phyloP scores from a whole-genome alignment of 2,888 invertebrate species.

The Xanthia togata region DNA sequence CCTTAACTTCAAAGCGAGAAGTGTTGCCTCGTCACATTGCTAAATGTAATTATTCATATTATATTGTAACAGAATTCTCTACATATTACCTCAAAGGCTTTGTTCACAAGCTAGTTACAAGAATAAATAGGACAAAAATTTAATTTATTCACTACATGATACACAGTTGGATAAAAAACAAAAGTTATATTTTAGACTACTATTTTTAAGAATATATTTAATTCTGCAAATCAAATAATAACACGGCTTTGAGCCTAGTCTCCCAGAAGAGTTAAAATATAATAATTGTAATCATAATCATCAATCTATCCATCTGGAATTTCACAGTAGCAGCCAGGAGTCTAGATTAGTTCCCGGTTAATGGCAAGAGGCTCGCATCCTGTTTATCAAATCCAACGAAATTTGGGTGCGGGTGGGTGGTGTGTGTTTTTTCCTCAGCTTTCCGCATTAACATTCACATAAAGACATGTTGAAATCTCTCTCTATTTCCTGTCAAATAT shows the following conservation, averaged over 20 bases:
- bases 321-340: not conserved
- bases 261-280: not conserved
- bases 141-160: not conserved
- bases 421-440: not conserved
- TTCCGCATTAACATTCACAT: too few species aligned
- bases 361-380: not conserved
- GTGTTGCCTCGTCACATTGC: not conserved
- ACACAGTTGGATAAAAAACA: not conserved
- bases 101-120: not conserved
- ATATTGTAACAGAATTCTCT: slow-evolving; percentile 12
- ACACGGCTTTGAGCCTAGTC: not conserved
- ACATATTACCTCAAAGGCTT: not conserved
- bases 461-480: too few species aligned
- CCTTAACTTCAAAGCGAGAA: slow-evolving; percentile 31
- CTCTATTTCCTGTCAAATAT: too few species aligned
- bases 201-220: not conserved
- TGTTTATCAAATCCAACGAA: not conserved
- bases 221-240: not conserved
- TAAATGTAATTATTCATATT: slow-evolving; percentile 27
- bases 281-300: not conserved
- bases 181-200: not conserved
- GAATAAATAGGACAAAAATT: not conserved
- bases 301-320: not conserved
- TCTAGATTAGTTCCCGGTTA: not conserved
- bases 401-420: not conserved